Base-by-base conservation (phyloP, 1,140 invertebrate genomes). In the Cecropterus lyciades region DNA sequence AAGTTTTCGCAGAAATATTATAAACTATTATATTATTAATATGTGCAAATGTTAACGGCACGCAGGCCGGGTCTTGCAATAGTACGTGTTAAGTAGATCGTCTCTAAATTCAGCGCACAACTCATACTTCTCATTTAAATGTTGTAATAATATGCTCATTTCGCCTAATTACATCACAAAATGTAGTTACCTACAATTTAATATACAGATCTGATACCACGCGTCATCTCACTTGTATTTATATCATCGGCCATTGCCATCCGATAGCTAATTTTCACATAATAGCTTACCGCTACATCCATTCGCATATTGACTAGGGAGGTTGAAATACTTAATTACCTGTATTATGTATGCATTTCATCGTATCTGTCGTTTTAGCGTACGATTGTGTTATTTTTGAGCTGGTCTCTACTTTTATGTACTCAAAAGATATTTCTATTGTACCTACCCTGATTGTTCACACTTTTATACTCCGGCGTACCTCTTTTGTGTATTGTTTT, bases 391-490 rank as follows among this genome's bases (percentile, higher is more conserved):
- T 79, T 82, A 81, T 77, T 82, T 80, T 79, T 69, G 89, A 91
- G 89, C 89, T 91, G 89, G 89, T 91, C 89, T 91, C 89, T 84
- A 79, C 67, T 84, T 81, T 84, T 74, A 79, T 84, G 85, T 91
- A 88, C 88, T 89, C 86, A 87, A 85, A 85, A 80, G 82, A 83
- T 87, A 85, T 86, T 86, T 74, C 70, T 80, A 81, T 56, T 55
- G 17, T 75, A 78, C 68, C 63, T 75, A 51, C 17, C 27, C 13
- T 73, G 62, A 74, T 72, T 77, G 74, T 82, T 40, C 16, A 55
- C 30, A n/a, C 11, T 43, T 56, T 65, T 64, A 65, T 64, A 65
- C 64, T 59, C 74, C 52, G 45, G 73, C 53, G 73, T 72, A 75
- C 52, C 67, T 79, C 72, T 69, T 59, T 49, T 71, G 70, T 79